Base-by-base conservation (phyloP, 2,797 vertebrate species). In the Darevskia mixta region DNA sequence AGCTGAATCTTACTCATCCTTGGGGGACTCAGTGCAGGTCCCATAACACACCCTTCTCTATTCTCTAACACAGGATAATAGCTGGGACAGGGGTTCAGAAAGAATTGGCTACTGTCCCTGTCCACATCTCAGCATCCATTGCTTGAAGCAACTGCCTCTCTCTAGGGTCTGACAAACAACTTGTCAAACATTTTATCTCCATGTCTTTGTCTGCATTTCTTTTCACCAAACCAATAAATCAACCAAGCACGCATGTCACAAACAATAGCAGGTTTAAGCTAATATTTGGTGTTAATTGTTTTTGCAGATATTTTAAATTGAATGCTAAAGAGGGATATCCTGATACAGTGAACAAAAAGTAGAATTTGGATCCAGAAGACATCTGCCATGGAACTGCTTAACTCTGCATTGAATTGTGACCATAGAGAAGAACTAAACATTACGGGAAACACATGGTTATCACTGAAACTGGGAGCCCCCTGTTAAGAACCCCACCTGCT, bases 221-320 rank as follows among this genome's bases (percentile, higher is more conserved):
- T 82, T 82, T 45, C 58, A 80, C 64, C 45, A 66, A 82, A 69
- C 38, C 80, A 67, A 82, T 66, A 67, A 29, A 82, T 82, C 64
- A 18, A 20, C 25, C n/a, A 82, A 82, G 27, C 64, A 45, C 25
- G 4, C 27, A 82, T 18, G 29, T 15, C 27, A 69, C 6, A 71
- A 45, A 71, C 27, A 82, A n/a, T 49, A 77, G 20, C 25, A 25
- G 2, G 43, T 5, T 49, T 49, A 78, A 78, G 29, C 41, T 69
- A 69, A 82, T 82, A 82, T 82, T n/a, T 69, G 27, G 7, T 82
- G 64, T 45, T 67, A 69, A 82, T n/a, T 82, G 11, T n/a, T 45
- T 45, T 82, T 29, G 38, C 29, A 82, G 13, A 15, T 82, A n/a
- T 82, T 69, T 82, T 20, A 32, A 81, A 66, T 66, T 43, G 45